phyloP scores from a whole-genome alignment of 2,888 invertebrate species.

The Chironomus tentans region DNA sequence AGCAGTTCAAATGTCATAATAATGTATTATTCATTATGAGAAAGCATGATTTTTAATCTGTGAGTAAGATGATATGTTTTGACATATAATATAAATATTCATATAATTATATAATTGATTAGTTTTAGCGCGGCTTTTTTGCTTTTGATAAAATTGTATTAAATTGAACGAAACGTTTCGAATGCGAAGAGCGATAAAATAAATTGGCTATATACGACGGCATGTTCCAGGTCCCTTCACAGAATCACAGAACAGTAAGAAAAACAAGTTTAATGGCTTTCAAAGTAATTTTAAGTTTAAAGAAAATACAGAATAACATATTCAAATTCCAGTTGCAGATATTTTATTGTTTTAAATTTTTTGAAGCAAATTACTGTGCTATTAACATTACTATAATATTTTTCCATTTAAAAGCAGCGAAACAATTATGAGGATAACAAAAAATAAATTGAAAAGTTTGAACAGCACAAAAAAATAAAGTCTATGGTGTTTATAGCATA shows the following conservation, averaged over 20 bases:
- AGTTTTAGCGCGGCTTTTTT: background rate
- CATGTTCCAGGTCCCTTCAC: background rate
- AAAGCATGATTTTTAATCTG: background rate
- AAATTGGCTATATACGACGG: background rate
- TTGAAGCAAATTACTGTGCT: background rate
- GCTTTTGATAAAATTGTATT: background rate
- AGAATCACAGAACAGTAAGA: background rate
- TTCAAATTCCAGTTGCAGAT: background rate
- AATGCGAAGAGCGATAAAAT: conserved; percentile 13
- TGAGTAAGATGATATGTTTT: too few relatives aligned
- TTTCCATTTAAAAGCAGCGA: background rate
- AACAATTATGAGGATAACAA: background rate
- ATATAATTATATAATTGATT: conserved; percentile 1
- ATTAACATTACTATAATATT: background rate
- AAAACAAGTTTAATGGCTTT: too few relatives aligned
- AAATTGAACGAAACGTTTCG: background rate
- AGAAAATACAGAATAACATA: background rate
- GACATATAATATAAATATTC: background rate
- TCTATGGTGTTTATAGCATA: background rate
- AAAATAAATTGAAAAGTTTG: background rate
- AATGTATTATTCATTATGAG: background rate
- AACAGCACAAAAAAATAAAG: background rate
- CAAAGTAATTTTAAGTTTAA: too few relatives aligned
- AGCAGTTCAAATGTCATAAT: background rate
- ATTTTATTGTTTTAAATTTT: background rate